These are phyloP conservation scores for Geococcyx californianus DNA, from an alignment of 2,113 vertebrate genomes.

Conservation along the genomic window DNA sequence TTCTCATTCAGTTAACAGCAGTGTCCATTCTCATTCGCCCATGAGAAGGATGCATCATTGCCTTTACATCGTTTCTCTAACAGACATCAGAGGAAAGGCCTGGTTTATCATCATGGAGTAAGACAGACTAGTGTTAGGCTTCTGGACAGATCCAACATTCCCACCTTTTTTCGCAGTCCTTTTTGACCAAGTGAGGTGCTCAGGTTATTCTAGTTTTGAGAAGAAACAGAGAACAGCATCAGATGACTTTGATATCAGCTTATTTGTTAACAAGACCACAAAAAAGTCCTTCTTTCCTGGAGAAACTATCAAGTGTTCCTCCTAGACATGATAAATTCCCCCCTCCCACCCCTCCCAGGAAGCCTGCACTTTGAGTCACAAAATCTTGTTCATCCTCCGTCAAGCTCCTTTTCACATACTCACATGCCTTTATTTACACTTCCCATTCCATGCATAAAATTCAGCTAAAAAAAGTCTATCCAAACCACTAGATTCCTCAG, in stretches of 20 bases:
- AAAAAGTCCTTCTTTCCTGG: not conserved
- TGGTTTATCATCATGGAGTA: not conserved
- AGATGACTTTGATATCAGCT: not conserved
- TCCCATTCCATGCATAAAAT: fast-evolving
- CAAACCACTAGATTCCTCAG: not conserved
- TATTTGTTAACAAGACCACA: not conserved
- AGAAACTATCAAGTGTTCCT: not conserved
- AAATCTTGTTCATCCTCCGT: not conserved
- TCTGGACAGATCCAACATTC: not conserved
- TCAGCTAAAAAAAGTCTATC: not conserved
- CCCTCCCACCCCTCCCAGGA: not conserved
- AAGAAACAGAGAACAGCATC: not conserved
- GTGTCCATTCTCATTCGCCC: not conserved
- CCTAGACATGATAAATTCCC: not conserved
- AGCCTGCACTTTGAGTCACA: not conserved
- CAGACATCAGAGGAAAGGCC: not conserved
- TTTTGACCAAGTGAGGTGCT: not conserved
- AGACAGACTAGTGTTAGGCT: not conserved
- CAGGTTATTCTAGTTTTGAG: not conserved
- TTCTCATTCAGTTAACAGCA: not conserved
- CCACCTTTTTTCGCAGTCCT: not conserved
- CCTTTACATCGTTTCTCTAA: not conserved
- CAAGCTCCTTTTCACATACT: not conserved
- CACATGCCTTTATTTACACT: not conserved
- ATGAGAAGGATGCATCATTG: not conserved